Conservation (phyloP, 2,888 invertebrate species). For the Sericinus montela region DNA sequence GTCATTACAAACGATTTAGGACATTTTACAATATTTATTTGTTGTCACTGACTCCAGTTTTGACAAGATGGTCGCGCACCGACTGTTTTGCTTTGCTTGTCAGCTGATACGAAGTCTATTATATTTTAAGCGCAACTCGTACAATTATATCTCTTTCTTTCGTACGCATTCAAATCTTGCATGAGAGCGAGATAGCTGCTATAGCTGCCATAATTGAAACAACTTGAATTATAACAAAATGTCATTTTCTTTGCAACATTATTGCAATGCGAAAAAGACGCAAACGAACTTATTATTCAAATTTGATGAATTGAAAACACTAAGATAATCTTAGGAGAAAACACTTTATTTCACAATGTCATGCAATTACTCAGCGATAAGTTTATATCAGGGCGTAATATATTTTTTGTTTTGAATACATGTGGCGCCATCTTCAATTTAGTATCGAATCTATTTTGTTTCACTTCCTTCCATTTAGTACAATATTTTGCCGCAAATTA, state of each 20-base stretch:
- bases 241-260: constrained; percentile 70
- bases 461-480: background rate
- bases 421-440: constrained; percentile 48
- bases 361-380: constrained; percentile 45
- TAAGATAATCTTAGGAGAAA: constrained; percentile 36
- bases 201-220: constrained; percentile 45
- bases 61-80: constrained; percentile 81
- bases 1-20: constrained; percentile 71
- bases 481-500: background rate
- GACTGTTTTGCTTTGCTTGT: constrained; percentile 81
- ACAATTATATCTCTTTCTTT: constrained; percentile 38
- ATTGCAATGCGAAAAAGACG: constrained; percentile 58
- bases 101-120: constrained; percentile 77
- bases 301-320: constrained; percentile 63
- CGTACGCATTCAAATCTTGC: constrained; percentile 5
- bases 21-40: constrained; percentile 78
- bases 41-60: constrained; percentile 76
- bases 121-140: constrained; percentile 46
- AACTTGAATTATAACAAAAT: constrained; percentile 56
- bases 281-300: constrained; percentile 40
- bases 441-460: constrained; percentile 1
- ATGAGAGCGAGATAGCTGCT: constrained; percentile 42
- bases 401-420: constrained; percentile 28
- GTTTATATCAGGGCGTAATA: constrained; percentile 64
- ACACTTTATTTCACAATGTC: constrained; percentile 69